These are phyloP conservation scores for Pygocentrus nattereri DNA, from an alignment of 2,797 vertebrate genomes.

Conservation along the genomic window DNA sequence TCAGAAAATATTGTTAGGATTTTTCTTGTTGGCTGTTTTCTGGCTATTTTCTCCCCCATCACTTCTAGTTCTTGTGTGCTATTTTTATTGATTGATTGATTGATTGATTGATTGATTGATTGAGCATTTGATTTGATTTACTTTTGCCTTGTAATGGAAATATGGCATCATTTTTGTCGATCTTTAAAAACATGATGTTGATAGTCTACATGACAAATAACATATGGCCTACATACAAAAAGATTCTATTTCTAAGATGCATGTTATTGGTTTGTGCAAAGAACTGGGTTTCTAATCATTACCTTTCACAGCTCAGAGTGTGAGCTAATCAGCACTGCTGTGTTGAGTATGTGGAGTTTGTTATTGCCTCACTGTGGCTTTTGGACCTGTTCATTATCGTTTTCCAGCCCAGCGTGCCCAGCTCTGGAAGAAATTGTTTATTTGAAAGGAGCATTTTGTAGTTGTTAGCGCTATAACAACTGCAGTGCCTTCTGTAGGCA, in stretches of 20 bases:
- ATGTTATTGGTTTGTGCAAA: neutral
- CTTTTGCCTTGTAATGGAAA: too few relatives aligned
- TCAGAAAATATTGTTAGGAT: too few relatives aligned
- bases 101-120: too few relatives aligned
- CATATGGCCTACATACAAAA: too few relatives aligned
- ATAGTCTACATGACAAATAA: too few relatives aligned
- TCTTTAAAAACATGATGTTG: too few relatives aligned
- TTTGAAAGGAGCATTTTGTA: neutral
- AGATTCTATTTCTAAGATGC: neutral
- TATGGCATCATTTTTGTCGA: too few relatives aligned
- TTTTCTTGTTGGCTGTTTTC: too few relatives aligned
- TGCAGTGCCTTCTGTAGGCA: neutral
- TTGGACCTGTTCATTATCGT: neutral
- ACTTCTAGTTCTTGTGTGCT: too few relatives aligned
- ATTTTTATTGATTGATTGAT: too few relatives aligned
- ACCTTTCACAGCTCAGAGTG: neutral
- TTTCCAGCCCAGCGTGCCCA: neutral
- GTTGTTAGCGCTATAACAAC: neutral
- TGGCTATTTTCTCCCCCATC: too few relatives aligned
- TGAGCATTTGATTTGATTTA: too few relatives aligned
- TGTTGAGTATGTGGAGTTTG: neutral
- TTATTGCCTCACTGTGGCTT: neutral
- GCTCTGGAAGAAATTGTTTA: neutral
- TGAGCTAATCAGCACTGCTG: neutral
- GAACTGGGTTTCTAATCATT: neutral